Conservation (phyloP, 1,140 invertebrate genomes). For the Atopsyche davidsoni region DNA sequence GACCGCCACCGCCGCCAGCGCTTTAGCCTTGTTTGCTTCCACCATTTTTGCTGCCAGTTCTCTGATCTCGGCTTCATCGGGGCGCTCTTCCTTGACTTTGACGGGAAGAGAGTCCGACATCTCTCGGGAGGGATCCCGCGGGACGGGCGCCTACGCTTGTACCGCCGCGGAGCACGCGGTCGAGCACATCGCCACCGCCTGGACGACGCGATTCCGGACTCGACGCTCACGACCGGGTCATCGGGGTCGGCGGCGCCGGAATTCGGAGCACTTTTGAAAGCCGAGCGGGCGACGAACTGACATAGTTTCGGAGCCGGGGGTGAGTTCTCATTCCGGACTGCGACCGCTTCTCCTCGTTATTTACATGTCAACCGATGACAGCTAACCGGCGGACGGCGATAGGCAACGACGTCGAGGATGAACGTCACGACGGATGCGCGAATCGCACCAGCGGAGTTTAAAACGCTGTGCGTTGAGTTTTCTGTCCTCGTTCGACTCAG, state of each 20-base stretch:
- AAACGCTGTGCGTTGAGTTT: neutral
- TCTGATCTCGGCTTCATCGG: conserved; percentile 79
- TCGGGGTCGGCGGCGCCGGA: neutral
- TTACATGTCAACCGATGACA: conserved; percentile 21
- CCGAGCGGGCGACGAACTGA: neutral
- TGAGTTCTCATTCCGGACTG: neutral
- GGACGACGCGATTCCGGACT: neutral
- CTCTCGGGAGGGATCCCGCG: conserved; percentile 9
- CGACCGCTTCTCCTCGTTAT: conserved; percentile 11
- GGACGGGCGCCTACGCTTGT: conserved; percentile 4
- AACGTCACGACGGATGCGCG: conserved; percentile 12
- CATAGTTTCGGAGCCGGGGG: neutral
- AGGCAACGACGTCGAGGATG: conserved; percentile 7
- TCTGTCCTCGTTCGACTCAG: conserved; percentile 10
- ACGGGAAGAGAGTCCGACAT: conserved; percentile 33
- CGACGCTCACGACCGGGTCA: conserved; percentile 1
- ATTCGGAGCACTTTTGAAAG: neutral
- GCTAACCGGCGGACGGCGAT: conserved; percentile 17
- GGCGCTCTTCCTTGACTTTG: conserved; percentile 72
- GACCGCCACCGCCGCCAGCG: conserved; percentile 45
- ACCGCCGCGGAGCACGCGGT: neutral
- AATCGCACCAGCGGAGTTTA: conserved; percentile 7
- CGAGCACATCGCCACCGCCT: conserved; percentile 1
- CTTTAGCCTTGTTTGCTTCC: conserved; percentile 75
- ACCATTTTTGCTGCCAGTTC: conserved; percentile 80